These are phyloP conservation scores for Leiothrix lutea DNA, from an alignment of 2,113 vertebrate genomes.

Conservation along the genomic window DNA sequence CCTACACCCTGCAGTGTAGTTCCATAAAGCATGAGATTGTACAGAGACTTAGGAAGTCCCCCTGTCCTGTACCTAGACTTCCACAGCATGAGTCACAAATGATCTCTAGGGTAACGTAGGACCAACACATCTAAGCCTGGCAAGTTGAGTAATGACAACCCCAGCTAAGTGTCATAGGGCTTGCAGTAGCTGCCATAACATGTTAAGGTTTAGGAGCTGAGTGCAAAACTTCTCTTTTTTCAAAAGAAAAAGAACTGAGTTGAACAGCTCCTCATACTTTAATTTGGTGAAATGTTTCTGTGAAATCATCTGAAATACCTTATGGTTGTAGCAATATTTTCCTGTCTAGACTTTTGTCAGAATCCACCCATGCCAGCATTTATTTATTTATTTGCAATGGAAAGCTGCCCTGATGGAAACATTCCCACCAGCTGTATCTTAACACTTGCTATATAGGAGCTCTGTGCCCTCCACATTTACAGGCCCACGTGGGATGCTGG, in stretches of 20 bases:
- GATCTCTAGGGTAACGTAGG: not conserved
- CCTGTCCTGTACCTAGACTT: not conserved
- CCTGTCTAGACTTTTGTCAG: conserved; percentile 51
- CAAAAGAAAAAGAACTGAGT: not conserved
- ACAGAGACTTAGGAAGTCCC: not conserved
- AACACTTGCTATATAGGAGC: not conserved
- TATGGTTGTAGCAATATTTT: conserved; percentile 17
- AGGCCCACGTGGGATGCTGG: not conserved
- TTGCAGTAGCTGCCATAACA: not conserved
- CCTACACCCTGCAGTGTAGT: not conserved
- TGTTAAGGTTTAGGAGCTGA: not conserved
- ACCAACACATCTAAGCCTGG: not conserved
- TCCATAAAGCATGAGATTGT: not conserved
- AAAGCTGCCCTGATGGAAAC: not conserved
- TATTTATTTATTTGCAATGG: conserved; percentile 34
- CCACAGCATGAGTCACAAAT: not conserved
- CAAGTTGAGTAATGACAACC: not conserved
- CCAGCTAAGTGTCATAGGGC: not conserved
- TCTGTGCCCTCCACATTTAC: not conserved
- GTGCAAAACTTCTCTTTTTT: not conserved
- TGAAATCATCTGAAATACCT: conserved; percentile 11
- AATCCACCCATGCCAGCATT: not conserved
- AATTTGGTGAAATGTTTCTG: not conserved
- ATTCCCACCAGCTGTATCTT: not conserved
- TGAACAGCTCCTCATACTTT: not conserved